A percentile compares a stretch with the other conserved stretches of the same genome.
phyloP scores from a whole-genome alignment of 2,113 vertebrate species.

The Chaetodon auriga region DNA sequence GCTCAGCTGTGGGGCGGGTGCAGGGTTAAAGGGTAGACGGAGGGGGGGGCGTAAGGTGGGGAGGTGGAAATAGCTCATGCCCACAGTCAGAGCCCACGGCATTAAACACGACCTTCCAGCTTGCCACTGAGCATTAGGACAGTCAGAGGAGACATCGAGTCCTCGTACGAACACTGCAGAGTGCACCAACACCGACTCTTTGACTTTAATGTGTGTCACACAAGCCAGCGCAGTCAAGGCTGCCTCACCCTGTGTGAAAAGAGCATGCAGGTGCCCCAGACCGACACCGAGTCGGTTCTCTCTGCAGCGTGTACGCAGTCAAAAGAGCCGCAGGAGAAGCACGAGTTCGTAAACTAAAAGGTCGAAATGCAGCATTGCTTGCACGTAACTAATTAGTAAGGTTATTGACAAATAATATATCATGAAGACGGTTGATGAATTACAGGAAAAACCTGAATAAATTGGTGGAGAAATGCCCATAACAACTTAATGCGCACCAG shows the following conservation, averaged over 20 bases:
- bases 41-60: not conserved
- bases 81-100: constrained; percentile 39
- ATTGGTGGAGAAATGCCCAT: not conserved
- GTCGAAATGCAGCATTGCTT: not conserved
- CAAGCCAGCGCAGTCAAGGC: constrained; percentile 25
- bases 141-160: constrained; percentile 31
- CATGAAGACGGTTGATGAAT: not conserved
- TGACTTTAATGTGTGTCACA: constrained; percentile 51
- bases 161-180: not conserved
- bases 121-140: constrained; percentile 68
- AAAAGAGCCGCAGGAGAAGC: not conserved
- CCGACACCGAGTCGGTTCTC: constrained; percentile 12
- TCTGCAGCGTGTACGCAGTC: not conserved
- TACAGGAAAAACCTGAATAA: not conserved
- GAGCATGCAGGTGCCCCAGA: not conserved
- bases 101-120: constrained; percentile 61
- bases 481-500: not conserved
- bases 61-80: constrained; percentile 20
- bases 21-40: constrained; percentile 20
- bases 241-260: constrained; percentile 8
- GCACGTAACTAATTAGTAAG: not conserved
- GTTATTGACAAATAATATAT: not conserved
- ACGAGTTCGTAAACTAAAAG: not conserved
- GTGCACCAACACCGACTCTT: constrained; percentile 28
- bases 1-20: constrained; percentile 43